Percentiles rank a stretch among this genome's conserved stretches.
These are phyloP conservation scores for Zalophus californianus DNA, from an alignment of 2,797 vertebrate species.

Conservation along the genomic window DNA sequence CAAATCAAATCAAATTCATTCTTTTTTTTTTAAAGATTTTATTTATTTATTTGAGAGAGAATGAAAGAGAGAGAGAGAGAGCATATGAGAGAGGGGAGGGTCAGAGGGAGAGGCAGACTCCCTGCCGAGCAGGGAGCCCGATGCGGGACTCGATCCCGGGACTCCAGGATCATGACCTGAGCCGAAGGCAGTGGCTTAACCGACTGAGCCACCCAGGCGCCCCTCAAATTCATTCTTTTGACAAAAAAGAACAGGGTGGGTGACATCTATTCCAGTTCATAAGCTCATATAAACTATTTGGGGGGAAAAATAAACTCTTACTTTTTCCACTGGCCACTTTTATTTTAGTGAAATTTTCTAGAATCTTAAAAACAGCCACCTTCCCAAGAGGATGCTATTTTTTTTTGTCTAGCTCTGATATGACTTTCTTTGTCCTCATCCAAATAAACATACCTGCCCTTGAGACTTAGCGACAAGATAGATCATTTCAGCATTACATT, in stretches of 20 bases:
- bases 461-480: neutral
- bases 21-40: no score
- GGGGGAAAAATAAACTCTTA: neutral
- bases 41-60: no score
- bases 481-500: neutral
- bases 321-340: neutral
- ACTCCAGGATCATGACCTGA: no score
- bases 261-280: neutral
- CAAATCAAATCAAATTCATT: neutral
- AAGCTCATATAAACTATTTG: constrained; percentile 8
- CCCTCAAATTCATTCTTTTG: neutral
- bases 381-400: neutral
- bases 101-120: no score
- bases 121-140: no score
- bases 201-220: no score
- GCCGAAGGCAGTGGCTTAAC: no score
- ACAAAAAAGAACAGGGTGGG: neutral
- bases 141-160: no score
- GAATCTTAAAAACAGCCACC: neutral
- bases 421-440: neutral
- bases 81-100: no score
- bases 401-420: neutral
- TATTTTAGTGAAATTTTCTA: neutral
- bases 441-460: neutral
- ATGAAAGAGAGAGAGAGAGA: no score